Evolutionary conservation across 2,888 invertebrate genomes (phyloP), one percentile per base, ranked within the genome.

Genomic region (Aricia artaxerxes): DNA sequence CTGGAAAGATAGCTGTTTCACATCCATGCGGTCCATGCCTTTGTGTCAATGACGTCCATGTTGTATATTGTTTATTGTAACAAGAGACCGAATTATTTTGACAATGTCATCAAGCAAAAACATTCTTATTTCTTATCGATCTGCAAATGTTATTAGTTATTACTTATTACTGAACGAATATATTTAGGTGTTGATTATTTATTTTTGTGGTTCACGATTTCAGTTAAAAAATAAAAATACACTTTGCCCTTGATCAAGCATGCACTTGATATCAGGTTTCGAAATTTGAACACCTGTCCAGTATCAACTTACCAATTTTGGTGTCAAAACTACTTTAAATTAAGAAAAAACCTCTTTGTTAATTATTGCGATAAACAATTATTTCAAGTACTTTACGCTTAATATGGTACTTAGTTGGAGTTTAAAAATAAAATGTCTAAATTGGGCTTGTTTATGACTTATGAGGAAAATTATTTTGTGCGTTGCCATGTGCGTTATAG

Each of bases 161-260:
- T 2, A 35, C 35, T 5, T 4, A 40, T 49, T 49, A 2, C 49
- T 49, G 49, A 49, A 9, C 49, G 49, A 49, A 49, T 11, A 11
- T 13, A 53, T 44, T 40, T 44, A 7, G 44, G 9, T 44, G 7
- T 44, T 38, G 4, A 38, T 38, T 40, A 40, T 40, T 49, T 49
- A 7, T 13, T 61, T 61, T 31, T 24, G 31, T 11, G 3, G 57
- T 57, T 57, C 4, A 16, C 16, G 1, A 4, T 64, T 64, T 64
- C 31, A 64, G 64, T 64, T 64, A 64, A 64, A 64, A 64, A 64
- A 11, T 64, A 64, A 64, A 64, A 64, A 64, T 31, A 64, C 3
- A 64, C 24, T 24, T 64, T 31, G 64, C 64, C 64, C 64, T 64
- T 64, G 64, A 11, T 31, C 64, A 1, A 61, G 64, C 31, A 7